These are phyloP conservation scores for pig (Sus scrofa) DNA, from an alignment of 2,113 vertebrate species.

Conservation along the genomic window DNA sequence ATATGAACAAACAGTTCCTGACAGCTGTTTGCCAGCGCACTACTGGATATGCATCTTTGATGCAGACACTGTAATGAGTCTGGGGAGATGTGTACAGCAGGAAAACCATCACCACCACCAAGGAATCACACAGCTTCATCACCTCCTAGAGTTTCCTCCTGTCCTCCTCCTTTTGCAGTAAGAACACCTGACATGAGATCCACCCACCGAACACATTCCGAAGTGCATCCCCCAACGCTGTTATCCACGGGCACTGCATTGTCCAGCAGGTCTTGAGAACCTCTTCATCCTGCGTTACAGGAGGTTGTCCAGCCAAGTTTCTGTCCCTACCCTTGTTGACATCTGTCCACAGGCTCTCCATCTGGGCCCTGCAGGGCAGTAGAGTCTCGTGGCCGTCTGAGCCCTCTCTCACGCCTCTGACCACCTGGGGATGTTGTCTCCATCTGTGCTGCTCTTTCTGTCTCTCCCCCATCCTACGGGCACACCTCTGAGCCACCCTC, in stretches of 20 bases:
- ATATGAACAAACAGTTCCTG: background rate
- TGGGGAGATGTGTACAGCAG: rapidly evolving
- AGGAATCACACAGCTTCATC: no score
- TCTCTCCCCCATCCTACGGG: background rate
- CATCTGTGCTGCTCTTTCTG: rapidly evolving
- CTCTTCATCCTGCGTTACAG: rapidly evolving
- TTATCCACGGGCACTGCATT: rapidly evolving
- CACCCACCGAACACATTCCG: no score
- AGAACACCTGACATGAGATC: background rate
- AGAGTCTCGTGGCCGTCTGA: no score
- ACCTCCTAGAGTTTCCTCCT: background rate
- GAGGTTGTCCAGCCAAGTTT: background rate
- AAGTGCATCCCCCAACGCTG: rapidly evolving
- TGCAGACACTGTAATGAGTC: no score
- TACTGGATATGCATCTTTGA: background rate
- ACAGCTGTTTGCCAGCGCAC: background rate
- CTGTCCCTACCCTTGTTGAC: background rate
- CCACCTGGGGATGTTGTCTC: background rate
- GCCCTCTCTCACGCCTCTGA: background rate
- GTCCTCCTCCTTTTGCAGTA: background rate
- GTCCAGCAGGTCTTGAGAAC: background rate
- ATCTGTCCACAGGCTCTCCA: background rate
- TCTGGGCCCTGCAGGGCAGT: background rate
- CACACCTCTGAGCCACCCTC: rapidly evolving
- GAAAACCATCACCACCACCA: background rate